Evolutionary conservation across 2,888 invertebrate genomes (phyloP).

Genomic region (Lagria hirta): DNA sequence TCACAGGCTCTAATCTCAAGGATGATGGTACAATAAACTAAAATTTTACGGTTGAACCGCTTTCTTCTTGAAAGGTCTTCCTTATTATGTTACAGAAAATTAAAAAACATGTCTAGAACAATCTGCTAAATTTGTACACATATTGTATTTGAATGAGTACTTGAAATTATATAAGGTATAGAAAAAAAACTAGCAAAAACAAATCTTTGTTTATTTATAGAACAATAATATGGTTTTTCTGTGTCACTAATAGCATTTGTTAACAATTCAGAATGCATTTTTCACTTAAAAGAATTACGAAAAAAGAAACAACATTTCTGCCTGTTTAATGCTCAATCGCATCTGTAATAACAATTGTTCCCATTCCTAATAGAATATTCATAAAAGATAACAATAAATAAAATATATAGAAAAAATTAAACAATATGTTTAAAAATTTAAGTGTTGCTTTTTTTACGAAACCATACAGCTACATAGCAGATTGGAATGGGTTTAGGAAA

Average conservation of each 20-base stretch:
- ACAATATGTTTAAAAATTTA: constrained; percentile 17
- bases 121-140: too few species aligned
- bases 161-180: too few species aligned
- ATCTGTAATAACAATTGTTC: constrained; percentile 15
- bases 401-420: constrained; percentile 24
- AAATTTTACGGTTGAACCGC: too few species aligned
- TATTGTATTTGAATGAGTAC: too few species aligned
- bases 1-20: too few species aligned
- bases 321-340: constrained; percentile 9
- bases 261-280: constrained; percentile 37
- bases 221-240: constrained; percentile 45
- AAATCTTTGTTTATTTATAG: constrained; percentile 45
- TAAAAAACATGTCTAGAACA: too few species aligned
- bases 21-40: too few species aligned
- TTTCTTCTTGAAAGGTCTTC: too few species aligned
- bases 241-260: constrained; percentile 40
- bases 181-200: constrained; percentile 30
- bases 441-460: constrained; percentile 11
- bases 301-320: constrained; percentile 10
- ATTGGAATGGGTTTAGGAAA: constrained; percentile 18
- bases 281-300: constrained; percentile 10
- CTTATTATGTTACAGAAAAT: too few species aligned
- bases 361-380: constrained; percentile 21
- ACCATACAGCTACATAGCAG: constrained; percentile 12
- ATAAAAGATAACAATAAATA: constrained; percentile 23